A percentile compares a stretch with the other conserved stretches of the same genome.
phyloP scores from a whole-genome alignment of 2,888 invertebrate species.

The Tiliacea citrago region DNA sequence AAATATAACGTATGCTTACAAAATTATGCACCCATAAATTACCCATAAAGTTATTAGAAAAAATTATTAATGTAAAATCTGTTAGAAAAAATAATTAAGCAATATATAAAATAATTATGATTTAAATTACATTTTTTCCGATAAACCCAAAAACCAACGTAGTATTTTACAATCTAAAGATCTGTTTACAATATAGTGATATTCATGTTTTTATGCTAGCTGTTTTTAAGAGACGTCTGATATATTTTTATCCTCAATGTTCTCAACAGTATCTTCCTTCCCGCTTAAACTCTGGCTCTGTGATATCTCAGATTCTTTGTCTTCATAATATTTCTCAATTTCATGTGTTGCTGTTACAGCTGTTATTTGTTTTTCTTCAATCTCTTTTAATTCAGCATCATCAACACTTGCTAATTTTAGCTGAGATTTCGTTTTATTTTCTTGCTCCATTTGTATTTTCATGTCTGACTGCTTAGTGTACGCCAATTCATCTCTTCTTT shows the following conservation, averaged over 20 bases:
- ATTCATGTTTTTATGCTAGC: background rate
- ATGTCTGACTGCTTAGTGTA: conserved; percentile 16
- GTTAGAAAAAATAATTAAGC: conserved; percentile 14
- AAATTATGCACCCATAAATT: background rate
- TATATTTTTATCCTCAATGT: background rate
- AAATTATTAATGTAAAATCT: background rate
- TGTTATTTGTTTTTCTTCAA: conserved; percentile 7
- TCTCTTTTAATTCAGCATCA: conserved; percentile 5
- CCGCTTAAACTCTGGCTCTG: background rate
- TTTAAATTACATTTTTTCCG: background rate
- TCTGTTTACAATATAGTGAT: background rate
- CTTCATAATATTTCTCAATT: conserved; percentile 1
- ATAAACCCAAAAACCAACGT: too few species aligned
- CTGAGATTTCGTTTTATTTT: conserved; percentile 28
- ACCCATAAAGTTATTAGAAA: background rate
- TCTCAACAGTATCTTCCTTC: background rate
- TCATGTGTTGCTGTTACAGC: background rate
- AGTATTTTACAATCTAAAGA: background rate
- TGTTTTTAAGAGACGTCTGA: background rate
- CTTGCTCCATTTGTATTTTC: conserved; percentile 12
- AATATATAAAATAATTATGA: conserved; percentile 4
- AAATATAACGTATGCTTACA: background rate
- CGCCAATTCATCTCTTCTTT: conserved; percentile 47
- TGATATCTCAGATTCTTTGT: conserved; percentile 13
- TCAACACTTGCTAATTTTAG: conserved; percentile 11